Evolutionary conservation across 2,888 invertebrate genomes (phyloP).

Genomic region (Ctenicera cuprea): DNA sequence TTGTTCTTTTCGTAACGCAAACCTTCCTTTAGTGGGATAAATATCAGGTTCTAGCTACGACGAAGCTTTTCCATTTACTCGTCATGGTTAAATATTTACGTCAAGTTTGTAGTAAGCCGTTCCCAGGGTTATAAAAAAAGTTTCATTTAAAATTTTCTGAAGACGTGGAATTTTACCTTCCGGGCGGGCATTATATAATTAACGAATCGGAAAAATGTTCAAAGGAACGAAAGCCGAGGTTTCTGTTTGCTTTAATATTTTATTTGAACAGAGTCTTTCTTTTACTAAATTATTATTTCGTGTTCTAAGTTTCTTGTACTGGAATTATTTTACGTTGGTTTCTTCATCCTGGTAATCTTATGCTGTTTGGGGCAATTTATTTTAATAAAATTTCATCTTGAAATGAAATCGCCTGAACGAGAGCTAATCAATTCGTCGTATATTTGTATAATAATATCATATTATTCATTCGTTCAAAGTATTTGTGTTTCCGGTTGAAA

Average conservation of each 20-base stretch:
- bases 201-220: not conserved
- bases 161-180: not conserved
- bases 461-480: too few relatives aligned
- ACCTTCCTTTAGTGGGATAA: not conserved
- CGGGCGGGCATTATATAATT: conserved; percentile 1
- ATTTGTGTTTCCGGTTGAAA: too few relatives aligned
- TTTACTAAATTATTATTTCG: not conserved
- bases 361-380: too few relatives aligned
- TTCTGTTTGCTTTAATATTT: not conserved
- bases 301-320: not conserved
- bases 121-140: not conserved
- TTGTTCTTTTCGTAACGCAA: not conserved
- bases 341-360: too few relatives aligned
- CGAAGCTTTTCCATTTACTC: conserved; percentile 1
- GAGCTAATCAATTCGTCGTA: too few relatives aligned
- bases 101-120: not conserved
- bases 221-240: not conserved
- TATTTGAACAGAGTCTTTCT: not conserved
- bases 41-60: not conserved
- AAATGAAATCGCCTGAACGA: too few relatives aligned
- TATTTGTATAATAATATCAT: too few relatives aligned
- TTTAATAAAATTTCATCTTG: too few relatives aligned
- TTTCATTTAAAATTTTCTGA: not conserved
- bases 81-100: not conserved
- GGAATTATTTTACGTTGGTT: not conserved